Percentiles rank a stretch among this genome's conserved stretches.
phyloP scores from a whole-genome alignment of 2,888 invertebrate genomes.

The Pollenia angustigena region DNA sequence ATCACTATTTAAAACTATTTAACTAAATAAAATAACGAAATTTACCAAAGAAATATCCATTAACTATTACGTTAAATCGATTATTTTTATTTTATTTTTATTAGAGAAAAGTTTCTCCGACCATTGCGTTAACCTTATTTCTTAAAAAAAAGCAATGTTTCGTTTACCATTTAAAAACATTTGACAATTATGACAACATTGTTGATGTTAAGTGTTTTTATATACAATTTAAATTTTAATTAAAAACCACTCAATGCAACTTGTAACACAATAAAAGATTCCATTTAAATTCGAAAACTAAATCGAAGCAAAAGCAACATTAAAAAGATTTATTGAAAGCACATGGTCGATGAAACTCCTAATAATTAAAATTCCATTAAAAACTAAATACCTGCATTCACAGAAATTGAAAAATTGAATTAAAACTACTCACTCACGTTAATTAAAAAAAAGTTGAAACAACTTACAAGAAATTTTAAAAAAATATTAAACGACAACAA shows the following conservation, averaged over 20 bases:
- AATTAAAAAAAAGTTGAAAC: slow-evolving; percentile 6
- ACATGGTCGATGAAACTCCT: background rate
- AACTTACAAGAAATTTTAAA: slow-evolving; percentile 54
- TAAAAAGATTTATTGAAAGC: slow-evolving; percentile 52
- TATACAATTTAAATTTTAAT: slow-evolving; percentile 54
- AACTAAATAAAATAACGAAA: background rate
- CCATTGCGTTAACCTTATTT: background rate
- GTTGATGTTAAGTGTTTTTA: slow-evolving; percentile 22
- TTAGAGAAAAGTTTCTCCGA: background rate
- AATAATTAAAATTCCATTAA: slow-evolving; percentile 61
- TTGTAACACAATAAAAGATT: slow-evolving; percentile 18
- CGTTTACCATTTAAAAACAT: background rate
- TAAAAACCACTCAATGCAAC: slow-evolving; percentile 29
- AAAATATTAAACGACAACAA: background rate
- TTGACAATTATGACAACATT: slow-evolving; percentile 55
- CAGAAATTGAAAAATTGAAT: slow-evolving; percentile 32
- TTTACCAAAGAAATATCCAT: background rate
- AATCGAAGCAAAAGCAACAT: slow-evolving; percentile 5
- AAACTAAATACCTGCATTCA: background rate
- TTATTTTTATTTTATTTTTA: background rate
- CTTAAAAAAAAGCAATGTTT: background rate
- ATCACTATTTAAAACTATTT: background rate
- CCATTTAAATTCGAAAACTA: slow-evolving; percentile 16
- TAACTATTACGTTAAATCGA: background rate
- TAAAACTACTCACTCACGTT: background rate